Percentiles rank a stretch among this genome's conserved stretches.
Conservation (phyloP, 2,113 vertebrate species). For the Dermatemys mawii region DNA sequence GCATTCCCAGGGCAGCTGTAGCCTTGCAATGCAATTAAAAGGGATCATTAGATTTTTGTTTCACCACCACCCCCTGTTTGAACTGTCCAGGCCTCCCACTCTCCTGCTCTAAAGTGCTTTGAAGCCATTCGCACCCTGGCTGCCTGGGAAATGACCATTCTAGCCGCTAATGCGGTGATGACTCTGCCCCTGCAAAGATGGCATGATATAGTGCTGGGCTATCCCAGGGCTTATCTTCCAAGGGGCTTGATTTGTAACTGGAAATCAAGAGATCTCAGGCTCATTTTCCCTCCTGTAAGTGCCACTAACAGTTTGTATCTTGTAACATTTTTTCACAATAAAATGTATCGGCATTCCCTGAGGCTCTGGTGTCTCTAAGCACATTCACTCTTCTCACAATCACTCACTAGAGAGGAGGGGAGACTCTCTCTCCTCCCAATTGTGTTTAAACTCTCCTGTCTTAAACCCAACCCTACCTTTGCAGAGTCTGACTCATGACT, state of each 20-base stretch:
- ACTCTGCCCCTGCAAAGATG: too few species aligned
- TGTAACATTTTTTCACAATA: not conserved
- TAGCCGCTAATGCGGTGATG: too few species aligned
- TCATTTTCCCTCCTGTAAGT: not conserved
- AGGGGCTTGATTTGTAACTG: not conserved
- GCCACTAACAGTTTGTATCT: not conserved
- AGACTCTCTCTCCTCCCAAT: too few species aligned
- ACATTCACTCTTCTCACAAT: too few species aligned
- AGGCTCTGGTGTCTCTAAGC: not conserved
- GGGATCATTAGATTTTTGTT: not conserved
- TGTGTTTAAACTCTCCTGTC: too few species aligned
- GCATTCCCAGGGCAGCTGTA: not conserved
- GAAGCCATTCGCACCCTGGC: not conserved
- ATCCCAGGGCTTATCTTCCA: too few species aligned
- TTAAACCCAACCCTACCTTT: too few species aligned
- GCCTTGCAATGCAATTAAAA: not conserved
- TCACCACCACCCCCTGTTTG: too few species aligned
- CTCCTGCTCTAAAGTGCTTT: not conserved
- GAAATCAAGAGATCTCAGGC: not conserved
- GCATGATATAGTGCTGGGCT: rapidly evolving
- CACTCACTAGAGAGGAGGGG: too few species aligned
- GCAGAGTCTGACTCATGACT: too few species aligned
- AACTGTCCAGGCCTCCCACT: not conserved
- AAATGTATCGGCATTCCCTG: not conserved
- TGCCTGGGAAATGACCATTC: not conserved